A percentile compares a stretch with the other conserved stretches of the same genome.
phyloP scores from a whole-genome alignment of 1,140 invertebrate species.

The Apolygus lucorum region DNA sequence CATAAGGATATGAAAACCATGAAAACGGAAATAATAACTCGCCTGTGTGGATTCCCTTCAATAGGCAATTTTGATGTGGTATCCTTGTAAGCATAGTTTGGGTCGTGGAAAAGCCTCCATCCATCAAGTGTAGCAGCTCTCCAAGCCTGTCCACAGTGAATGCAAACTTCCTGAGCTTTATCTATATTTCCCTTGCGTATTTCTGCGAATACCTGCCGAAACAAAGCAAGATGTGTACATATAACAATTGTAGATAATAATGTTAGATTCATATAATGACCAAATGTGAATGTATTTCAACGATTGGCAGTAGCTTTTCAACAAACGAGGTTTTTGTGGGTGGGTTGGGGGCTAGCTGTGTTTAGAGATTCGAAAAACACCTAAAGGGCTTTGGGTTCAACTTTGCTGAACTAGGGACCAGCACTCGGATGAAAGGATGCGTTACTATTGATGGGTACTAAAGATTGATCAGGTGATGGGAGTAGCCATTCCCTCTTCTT shows the following conservation, averaged over 20 bases:
- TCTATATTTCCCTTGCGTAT: conserved; percentile 76
- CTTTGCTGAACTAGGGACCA: too few relatives aligned
- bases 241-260: too few relatives aligned
- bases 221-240: not conserved
- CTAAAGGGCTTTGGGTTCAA: too few relatives aligned
- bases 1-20: not conserved
- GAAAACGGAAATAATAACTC: too few relatives aligned
- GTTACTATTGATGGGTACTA: too few relatives aligned
- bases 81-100: conserved; percentile 51
- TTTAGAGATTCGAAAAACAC: too few relatives aligned
- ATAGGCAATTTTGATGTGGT: conserved; percentile 44
- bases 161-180: conserved; percentile 72
- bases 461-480: too few relatives aligned
- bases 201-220: conserved; percentile 52
- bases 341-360: too few relatives aligned
- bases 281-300: not conserved
- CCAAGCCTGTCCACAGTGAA: conserved; percentile 80
- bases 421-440: too few relatives aligned
- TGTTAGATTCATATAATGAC: conserved; percentile 33
- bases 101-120: conserved; percentile 75
- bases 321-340: too few relatives aligned
- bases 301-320: not conserved
- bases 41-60: conserved; percentile 60
- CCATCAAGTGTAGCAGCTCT: conserved; percentile 80
- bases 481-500: too few relatives aligned